phyloP scores from a whole-genome alignment of 2,888 invertebrate genomes.

The Dichetophora obliterata region DNA sequence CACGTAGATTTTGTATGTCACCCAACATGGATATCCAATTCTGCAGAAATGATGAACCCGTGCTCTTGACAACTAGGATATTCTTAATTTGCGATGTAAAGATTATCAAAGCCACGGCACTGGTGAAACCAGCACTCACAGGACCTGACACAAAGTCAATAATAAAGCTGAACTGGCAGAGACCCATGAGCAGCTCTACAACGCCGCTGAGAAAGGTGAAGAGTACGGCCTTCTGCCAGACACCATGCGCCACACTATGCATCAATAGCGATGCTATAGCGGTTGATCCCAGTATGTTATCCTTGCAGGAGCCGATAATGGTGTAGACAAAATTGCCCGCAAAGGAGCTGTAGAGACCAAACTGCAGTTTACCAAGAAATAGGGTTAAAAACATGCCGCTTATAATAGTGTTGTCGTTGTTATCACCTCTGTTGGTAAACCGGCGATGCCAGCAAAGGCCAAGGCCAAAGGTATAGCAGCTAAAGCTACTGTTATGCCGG shows the following conservation, averaged over 20 bases:
- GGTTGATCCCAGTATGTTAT: constrained; percentile 91
- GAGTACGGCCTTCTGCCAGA: constrained; percentile 77
- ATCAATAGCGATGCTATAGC: constrained; percentile 92
- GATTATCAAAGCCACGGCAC: constrained; percentile 87
- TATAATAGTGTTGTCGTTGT: not conserved
- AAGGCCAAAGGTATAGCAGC: constrained; percentile 78
- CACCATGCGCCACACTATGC: constrained; percentile 79
- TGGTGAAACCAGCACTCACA: constrained; percentile 88
- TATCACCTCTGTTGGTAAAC: constrained; percentile 75
- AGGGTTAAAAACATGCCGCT: not conserved
- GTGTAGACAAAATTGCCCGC: constrained; percentile 89
- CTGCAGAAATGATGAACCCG: constrained; percentile 80
- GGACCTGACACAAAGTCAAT: constrained; percentile 92
- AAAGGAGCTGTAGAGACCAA: constrained; percentile 91
- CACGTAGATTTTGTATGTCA: constrained; percentile 75
- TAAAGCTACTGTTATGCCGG: constrained; percentile 87
- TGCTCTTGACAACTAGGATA: constrained; percentile 77
- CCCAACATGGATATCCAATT: constrained; percentile 79
- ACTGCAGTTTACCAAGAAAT: constrained; percentile 71
- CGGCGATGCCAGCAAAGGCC: constrained; percentile 82
- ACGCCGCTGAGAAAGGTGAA: constrained; percentile 82
- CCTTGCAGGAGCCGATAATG: constrained; percentile 88
- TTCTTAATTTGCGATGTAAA: constrained; percentile 87
- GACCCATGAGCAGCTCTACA: constrained; percentile 83
- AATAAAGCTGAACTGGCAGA: constrained; percentile 86